These are phyloP conservation scores for Dendroctonus ponderosae DNA, from an alignment of 1,140 invertebrate genomes.

Conservation along the genomic window DNA sequence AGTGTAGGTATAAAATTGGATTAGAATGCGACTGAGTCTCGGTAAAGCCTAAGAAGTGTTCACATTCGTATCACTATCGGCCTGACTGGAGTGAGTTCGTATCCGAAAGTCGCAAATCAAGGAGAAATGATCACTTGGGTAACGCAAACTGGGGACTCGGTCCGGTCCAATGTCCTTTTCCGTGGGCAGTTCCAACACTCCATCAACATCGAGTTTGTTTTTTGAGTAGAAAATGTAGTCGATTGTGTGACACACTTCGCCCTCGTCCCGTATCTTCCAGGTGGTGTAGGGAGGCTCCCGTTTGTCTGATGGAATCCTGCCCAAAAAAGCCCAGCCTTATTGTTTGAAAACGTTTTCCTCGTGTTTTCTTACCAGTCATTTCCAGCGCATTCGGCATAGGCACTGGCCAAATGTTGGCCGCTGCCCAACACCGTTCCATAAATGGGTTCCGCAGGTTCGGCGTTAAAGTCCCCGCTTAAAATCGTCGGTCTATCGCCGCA, in stretches of 20 bases:
- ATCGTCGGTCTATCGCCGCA: constrained; percentile 60
- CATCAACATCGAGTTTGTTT: constrained; percentile 58
- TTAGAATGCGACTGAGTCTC: not conserved
- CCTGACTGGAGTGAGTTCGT: constrained; percentile 2
- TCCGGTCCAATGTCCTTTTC: constrained; percentile 66
- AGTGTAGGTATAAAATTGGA: not conserved
- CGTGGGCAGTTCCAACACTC: constrained; percentile 64
- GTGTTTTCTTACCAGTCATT: constrained; percentile 12
- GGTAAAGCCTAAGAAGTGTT: not conserved
- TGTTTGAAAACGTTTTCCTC: not conserved
- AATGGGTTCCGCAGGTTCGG: constrained; percentile 70
- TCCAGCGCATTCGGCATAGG: constrained; percentile 52
- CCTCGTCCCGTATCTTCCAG: constrained; percentile 74
- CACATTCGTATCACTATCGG: constrained; percentile 10
- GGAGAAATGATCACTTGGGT: constrained; percentile 81
- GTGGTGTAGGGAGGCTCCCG: constrained; percentile 73
- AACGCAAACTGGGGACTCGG: constrained; percentile 66
- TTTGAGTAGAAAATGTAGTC: constrained; percentile 76
- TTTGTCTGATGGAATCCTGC: constrained; percentile 45
- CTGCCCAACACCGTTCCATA: constrained; percentile 61
- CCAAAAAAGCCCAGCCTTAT: constrained; percentile 6
- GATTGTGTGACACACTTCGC: constrained; percentile 72
- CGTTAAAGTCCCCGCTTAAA: constrained; percentile 78
- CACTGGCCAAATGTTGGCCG: constrained; percentile 53
- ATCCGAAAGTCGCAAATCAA: constrained; percentile 66